phyloP scores from a whole-genome alignment of 2,888 invertebrate genomes.

The Pseudococcus viburni region DNA sequence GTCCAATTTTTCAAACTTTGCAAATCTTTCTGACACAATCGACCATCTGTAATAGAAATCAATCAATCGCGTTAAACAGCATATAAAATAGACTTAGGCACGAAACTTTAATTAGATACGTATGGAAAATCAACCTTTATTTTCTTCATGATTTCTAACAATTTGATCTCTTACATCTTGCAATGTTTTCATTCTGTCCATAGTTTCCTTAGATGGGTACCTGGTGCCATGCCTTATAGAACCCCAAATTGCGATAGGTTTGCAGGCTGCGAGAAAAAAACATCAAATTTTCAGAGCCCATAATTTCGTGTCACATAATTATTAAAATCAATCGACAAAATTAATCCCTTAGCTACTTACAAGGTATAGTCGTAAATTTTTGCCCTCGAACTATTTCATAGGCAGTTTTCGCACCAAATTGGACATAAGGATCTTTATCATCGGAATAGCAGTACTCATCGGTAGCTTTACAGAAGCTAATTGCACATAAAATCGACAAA shows the following conservation, averaged over 20 bases:
- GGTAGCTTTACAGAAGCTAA: not conserved
- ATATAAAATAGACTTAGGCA: too few relatives aligned
- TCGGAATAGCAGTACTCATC: constrained; percentile 51
- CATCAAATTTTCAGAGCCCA: not conserved
- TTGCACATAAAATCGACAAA: constrained; percentile 23
- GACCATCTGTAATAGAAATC: not conserved
- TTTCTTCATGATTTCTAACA: constrained; percentile 31
- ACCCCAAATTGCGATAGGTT: constrained; percentile 82
- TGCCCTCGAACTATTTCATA: constrained; percentile 66
- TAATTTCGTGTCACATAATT: not conserved
- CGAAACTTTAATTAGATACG: too few relatives aligned
- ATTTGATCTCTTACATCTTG: constrained; percentile 72
- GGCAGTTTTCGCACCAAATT: constrained; percentile 66
- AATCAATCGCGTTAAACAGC: not conserved
- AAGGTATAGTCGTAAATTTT: constrained; percentile 65
- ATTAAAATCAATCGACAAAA: too few relatives aligned
- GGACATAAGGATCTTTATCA: constrained; percentile 65
- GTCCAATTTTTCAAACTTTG: constrained; percentile 78
- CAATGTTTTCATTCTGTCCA: constrained; percentile 75
- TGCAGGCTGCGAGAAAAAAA: constrained; percentile 76
- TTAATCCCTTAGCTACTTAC: constrained; percentile 50
- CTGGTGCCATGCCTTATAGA: constrained; percentile 77
- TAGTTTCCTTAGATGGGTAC: constrained; percentile 74
- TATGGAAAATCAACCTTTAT: constrained; percentile 29
- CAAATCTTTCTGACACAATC: constrained; percentile 77